Conservation (phyloP, 2,888 invertebrate species). For the Choreutis nemorana region DNA sequence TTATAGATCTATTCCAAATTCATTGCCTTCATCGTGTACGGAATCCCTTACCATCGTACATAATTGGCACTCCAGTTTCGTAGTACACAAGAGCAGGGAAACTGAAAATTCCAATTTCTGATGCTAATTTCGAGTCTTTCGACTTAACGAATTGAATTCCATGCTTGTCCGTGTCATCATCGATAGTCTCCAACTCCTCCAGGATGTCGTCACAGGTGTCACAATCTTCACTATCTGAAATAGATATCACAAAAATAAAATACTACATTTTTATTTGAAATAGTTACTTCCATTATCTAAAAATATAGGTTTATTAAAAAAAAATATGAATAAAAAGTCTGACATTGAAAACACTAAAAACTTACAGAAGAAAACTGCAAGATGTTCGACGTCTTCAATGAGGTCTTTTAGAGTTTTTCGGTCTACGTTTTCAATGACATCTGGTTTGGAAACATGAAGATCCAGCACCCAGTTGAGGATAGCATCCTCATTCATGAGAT, state of each 20-base stretch:
- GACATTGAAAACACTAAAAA: slow-evolving; percentile 13
- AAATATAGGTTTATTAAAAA: too few relatives aligned
- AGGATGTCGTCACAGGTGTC: slow-evolving; percentile 84
- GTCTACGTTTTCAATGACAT: slow-evolving; percentile 91
- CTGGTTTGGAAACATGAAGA: slow-evolving; percentile 82
- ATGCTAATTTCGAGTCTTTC: slow-evolving; percentile 86
- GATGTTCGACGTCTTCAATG: slow-evolving; percentile 88
- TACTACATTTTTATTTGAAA: slow-evolving; percentile 1
- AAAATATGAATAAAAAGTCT: not conserved
- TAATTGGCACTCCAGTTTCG: slow-evolving; percentile 92
- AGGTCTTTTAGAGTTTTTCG: slow-evolving; percentile 88
- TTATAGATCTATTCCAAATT: not conserved
- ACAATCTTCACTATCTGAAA: slow-evolving; percentile 83
- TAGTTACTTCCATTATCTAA: too few relatives aligned
- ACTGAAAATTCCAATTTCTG: slow-evolving; percentile 91
- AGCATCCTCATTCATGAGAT: slow-evolving; percentile 90
- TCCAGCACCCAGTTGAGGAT: slow-evolving; percentile 91
- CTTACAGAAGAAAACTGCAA: slow-evolving; percentile 93
- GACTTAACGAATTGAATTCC: slow-evolving; percentile 95
- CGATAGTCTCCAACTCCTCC: slow-evolving; percentile 89
- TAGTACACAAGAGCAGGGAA: slow-evolving; percentile 93
- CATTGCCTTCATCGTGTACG: not conserved
- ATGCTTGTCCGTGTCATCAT: slow-evolving; percentile 91
- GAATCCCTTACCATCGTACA: slow-evolving; percentile 86
- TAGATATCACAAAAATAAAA: slow-evolving; percentile 4